These are phyloP conservation scores for Hipposideros larvatus DNA, from an alignment of 2,797 vertebrate genomes.

Conservation along the genomic window DNA sequence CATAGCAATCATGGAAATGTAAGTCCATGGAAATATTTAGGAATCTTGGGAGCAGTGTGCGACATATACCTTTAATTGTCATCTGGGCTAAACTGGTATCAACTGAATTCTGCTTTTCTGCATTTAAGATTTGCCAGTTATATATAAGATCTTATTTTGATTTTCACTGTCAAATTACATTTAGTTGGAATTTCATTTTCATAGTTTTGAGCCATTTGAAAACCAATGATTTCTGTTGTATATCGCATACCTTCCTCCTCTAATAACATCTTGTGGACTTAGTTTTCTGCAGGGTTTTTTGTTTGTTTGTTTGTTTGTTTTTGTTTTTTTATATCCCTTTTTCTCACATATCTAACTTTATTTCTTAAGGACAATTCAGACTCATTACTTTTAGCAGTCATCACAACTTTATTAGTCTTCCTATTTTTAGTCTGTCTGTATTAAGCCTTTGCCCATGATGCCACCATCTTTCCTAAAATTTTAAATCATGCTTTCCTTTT, in stretches of 20 bases:
- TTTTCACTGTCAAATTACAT: neutral
- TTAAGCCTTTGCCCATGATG: neutral
- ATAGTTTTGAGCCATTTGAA: neutral
- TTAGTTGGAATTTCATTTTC: slow-evolving; percentile 16
- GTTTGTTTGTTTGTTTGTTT: neutral
- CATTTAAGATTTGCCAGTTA: neutral
- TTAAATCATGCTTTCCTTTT: neutral
- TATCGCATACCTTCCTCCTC: no score
- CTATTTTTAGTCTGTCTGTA: neutral
- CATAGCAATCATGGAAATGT: neutral
- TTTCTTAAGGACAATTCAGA: neutral
- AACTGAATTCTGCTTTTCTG: neutral
- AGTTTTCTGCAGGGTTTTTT: neutral
- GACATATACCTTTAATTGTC: neutral
- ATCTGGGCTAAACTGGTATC: neutral
- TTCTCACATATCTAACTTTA: neutral
- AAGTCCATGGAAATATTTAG: neutral
- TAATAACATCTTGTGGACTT: neutral
- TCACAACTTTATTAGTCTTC: neutral
- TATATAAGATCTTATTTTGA: neutral
- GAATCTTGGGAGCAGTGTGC: neutral
- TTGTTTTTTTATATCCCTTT: neutral
- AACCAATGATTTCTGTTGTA: neutral
- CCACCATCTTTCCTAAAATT: neutral
- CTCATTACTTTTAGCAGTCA: neutral